These are phyloP conservation scores for Ciconia boyciana DNA, from an alignment of 2,113 vertebrate species.

Conservation along the genomic window DNA sequence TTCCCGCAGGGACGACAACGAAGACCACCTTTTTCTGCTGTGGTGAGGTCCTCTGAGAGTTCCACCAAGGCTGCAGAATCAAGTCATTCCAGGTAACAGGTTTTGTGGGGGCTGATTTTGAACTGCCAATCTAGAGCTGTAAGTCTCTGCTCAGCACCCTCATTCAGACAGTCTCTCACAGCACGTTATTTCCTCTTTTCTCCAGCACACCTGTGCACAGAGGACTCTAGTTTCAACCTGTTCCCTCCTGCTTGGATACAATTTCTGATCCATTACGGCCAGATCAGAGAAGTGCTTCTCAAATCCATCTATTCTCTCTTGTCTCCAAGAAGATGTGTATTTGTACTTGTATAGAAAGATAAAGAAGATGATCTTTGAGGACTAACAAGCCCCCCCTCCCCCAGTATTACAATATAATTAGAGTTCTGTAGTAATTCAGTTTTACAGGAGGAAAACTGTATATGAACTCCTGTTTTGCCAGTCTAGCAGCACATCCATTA, in stretches of 20 bases:
- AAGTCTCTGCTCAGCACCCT: not conserved
- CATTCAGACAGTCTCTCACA: not conserved
- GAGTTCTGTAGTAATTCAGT: not conserved
- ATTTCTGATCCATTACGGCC: not conserved
- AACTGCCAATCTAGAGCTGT: not conserved
- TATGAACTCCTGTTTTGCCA: not conserved
- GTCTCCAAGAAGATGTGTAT: not conserved
- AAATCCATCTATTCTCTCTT: not conserved
- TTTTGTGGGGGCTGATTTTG: not conserved
- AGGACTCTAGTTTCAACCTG: not conserved
- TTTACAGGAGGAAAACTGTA: not conserved
- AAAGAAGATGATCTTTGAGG: not conserved
- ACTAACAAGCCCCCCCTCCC: not conserved
- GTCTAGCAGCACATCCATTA: not conserved
- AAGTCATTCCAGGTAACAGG: not conserved
- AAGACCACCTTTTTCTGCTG: not conserved
- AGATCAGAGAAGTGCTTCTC: not conserved
- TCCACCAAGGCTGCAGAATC: not conserved
- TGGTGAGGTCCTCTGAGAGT: not conserved
- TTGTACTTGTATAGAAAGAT: not conserved
- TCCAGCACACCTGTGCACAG: not conserved
- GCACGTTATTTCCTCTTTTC: not conserved
- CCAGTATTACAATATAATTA: not conserved
- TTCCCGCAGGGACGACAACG: fast-evolving
- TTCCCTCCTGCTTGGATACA: not conserved